A percentile compares a stretch with the other conserved stretches of the same genome.
Evolutionary conservation across 2,888 invertebrate genomes (phyloP).

Genomic region (Drosophila falleni): DNA sequence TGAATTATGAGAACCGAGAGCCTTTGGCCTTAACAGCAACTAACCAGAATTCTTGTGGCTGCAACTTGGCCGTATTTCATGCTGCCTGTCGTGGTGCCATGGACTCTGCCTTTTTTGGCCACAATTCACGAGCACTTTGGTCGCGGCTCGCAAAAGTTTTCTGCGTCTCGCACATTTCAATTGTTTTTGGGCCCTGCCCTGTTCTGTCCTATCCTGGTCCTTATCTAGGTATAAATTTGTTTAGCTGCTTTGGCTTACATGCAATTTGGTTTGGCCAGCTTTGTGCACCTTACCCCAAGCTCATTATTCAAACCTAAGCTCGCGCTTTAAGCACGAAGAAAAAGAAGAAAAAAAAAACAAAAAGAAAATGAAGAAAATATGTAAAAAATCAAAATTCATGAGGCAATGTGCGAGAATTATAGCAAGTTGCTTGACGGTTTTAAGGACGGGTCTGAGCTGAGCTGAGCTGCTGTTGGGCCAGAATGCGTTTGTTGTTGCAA

Average conservation of each 20-base stretch:
- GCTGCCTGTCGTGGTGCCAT: slow-evolving; percentile 35
- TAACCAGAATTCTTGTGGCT: slow-evolving; percentile 25
- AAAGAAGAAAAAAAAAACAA: slow-evolving; percentile 8
- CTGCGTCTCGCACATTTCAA: slow-evolving; percentile 49
- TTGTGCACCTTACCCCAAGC: slow-evolving; percentile 49
- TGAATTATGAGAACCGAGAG: slow-evolving; percentile 50
- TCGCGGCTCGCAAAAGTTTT: slow-evolving; percentile 43
- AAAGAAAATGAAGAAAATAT: slow-evolving; percentile 7
- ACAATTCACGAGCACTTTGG: slow-evolving; percentile 54
- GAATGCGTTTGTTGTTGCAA: slow-evolving; percentile 79
- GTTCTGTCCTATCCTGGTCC: background rate
- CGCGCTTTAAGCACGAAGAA: slow-evolving; percentile 43
- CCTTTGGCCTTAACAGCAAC: slow-evolving; percentile 41
- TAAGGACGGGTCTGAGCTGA: slow-evolving; percentile 30
- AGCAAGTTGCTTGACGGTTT: slow-evolving; percentile 66
- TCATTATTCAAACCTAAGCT: slow-evolving; percentile 73
- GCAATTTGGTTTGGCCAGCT: slow-evolving; percentile 39
- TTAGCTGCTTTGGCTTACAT: slow-evolving; percentile 29
- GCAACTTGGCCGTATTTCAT: slow-evolving; percentile 56
- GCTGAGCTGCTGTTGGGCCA: slow-evolving; percentile 33
- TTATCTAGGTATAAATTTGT: slow-evolving; percentile 55
- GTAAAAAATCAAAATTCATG: slow-evolving; percentile 74
- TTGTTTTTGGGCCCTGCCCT: slow-evolving; percentile 42
- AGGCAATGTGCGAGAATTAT: slow-evolving; percentile 71
- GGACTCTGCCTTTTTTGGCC: slow-evolving; percentile 36